These are phyloP conservation scores for Phragmatobia fuliginosa DNA, from an alignment of 2,888 invertebrate genomes.

Conservation along the genomic window DNA sequence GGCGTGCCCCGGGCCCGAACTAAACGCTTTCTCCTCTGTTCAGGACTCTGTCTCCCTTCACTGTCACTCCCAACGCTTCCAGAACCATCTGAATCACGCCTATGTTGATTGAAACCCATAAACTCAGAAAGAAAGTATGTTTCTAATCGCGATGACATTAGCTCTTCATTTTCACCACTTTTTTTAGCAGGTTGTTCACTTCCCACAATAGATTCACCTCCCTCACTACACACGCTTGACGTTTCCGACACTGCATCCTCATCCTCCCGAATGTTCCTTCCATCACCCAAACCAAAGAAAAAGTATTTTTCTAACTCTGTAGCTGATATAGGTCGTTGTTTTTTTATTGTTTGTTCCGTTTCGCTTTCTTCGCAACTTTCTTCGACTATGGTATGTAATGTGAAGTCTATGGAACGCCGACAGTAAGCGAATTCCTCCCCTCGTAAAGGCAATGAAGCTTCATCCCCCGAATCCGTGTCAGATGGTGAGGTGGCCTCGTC, in stretches of 20 bases:
- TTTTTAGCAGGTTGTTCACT: conserved; percentile 85
- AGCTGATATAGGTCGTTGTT: conserved; percentile 90
- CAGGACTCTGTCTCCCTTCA: conserved; percentile 95
- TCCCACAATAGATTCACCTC: conserved; percentile 90
- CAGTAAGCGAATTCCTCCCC: conserved; percentile 94
- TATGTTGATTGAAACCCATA: conserved; percentile 92
- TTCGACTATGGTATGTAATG: conserved; percentile 96
- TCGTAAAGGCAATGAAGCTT: conserved; percentile 89
- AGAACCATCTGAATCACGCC: conserved; percentile 93
- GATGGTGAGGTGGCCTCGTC: conserved; percentile 90
- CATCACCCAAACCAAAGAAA: conserved; percentile 94
- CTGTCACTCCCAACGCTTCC: conserved; percentile 96
- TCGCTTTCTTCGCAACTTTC: conserved; percentile 98
- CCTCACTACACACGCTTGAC: conserved; percentile 94
- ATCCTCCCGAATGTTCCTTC: conserved; percentile 84
- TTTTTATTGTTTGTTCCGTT: conserved; percentile 89
- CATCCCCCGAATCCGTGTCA: conserved; percentile 90
- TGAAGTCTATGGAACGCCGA: conserved; percentile 94
- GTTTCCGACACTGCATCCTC: conserved; percentile 92
- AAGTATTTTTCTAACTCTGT: conserved; percentile 96
- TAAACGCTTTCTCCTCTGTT: conserved; percentile 92
- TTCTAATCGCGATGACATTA: conserved; percentile 94
- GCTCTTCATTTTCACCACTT: conserved; percentile 89
- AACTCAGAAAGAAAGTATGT: conserved; percentile 96
- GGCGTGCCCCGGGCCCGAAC: conserved; percentile 94